phyloP scores from a whole-genome alignment of 2,113 vertebrate genomes.

The Nothobranchius kuhntae region DNA sequence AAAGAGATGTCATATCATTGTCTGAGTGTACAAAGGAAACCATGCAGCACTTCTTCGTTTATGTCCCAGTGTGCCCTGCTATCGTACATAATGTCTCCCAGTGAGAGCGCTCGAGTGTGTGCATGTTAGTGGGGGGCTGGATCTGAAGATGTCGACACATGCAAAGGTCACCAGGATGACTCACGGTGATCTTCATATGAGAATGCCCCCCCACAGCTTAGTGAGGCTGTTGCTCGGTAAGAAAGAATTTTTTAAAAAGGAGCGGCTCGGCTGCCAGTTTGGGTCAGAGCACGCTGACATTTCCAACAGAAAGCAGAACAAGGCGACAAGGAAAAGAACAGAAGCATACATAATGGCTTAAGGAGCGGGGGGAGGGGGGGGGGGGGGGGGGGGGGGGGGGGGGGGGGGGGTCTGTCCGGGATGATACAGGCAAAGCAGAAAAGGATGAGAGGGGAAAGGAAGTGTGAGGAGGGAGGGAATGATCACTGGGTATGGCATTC shows the following conservation, averaged over 20 bases:
- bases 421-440: conserved; percentile 28
- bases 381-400: conserved; percentile 22
- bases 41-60: conserved; percentile 9
- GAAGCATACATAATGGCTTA: conserved; percentile 55
- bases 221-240: conserved; percentile 36
- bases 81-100: conserved; percentile 43
- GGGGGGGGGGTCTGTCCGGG: conserved; percentile 36
- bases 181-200: conserved; percentile 74
- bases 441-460: conserved; percentile 23
- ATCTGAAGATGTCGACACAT: conserved; percentile 62
- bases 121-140: conserved; percentile 30
- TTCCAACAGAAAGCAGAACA: conserved; percentile 63
- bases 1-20: conserved; percentile 9
- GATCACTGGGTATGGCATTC: conserved; percentile 15
- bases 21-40: neutral
- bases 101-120: conserved; percentile 9
- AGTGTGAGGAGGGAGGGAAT: neutral
- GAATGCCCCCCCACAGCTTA: conserved; percentile 65
- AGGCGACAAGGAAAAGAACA: conserved; percentile 58
- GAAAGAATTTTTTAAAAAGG: conserved; percentile 10
- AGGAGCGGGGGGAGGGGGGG: conserved; percentile 14
- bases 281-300: conserved; percentile 72
- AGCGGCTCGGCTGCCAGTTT: conserved; percentile 44
- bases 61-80: conserved; percentile 12
- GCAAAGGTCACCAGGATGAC: conserved; percentile 74